These are phyloP conservation scores for Nothocercus nigrocapillus DNA, from an alignment of 2,113 vertebrate genomes.

Conservation along the genomic window DNA sequence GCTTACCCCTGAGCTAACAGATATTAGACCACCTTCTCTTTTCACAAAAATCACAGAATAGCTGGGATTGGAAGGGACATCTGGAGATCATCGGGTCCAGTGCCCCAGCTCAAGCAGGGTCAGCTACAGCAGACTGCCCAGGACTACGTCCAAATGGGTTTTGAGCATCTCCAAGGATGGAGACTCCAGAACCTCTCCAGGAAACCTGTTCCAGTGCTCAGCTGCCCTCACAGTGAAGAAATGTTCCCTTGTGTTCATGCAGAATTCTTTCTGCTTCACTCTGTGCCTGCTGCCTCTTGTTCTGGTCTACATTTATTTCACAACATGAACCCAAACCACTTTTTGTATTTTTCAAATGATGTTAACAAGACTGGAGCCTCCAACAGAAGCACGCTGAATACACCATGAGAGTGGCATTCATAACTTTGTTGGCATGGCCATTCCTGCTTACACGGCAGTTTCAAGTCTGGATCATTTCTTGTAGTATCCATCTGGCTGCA, in stretches of 20 bases:
- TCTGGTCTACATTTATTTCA: background rate
- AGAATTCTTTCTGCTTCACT: background rate
- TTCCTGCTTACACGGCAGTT: background rate
- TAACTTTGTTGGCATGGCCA: too few relatives aligned
- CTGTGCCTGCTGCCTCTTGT: background rate
- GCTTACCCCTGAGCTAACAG: background rate
- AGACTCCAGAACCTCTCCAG: too few relatives aligned
- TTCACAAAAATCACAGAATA: too few relatives aligned
- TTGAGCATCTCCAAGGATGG: too few relatives aligned
- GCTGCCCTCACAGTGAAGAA: too few relatives aligned
- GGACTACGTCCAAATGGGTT: too few relatives aligned
- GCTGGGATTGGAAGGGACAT: too few relatives aligned
- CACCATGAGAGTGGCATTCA: background rate
- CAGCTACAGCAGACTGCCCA: too few relatives aligned
- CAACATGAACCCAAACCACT: background rate
- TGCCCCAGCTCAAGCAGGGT: too few relatives aligned
- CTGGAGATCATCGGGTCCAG: too few relatives aligned
- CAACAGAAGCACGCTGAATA: background rate
- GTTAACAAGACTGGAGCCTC: background rate
- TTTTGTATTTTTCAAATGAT: background rate
- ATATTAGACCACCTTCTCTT: background rate
- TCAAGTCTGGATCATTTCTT: background rate
- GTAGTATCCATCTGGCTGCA: background rate
- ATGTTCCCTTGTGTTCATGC: too few relatives aligned
- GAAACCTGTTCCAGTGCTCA: too few relatives aligned